Percentiles rank a stretch among this genome's conserved stretches.
Evolutionary conservation across 2,797 vertebrate genomes (phyloP).

Genomic region (Apogon hyalosoma): DNA sequence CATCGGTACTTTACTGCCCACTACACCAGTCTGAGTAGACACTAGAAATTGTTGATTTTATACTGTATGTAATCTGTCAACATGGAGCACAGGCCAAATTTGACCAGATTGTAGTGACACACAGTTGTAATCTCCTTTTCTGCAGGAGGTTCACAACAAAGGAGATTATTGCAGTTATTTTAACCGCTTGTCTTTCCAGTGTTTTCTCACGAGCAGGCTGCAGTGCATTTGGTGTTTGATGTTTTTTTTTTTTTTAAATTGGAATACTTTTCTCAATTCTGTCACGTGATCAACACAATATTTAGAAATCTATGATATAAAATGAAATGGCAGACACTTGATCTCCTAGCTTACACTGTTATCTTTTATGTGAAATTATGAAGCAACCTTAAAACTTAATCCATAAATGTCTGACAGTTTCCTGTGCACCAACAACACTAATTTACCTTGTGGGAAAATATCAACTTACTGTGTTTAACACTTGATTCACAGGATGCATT

Average conservation of each 20-base stretch:
- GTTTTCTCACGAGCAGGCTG: slow-evolving; percentile 33
- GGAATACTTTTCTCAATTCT: slow-evolving; percentile 17
- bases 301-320: slow-evolving; percentile 21
- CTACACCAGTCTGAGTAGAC: slow-evolving; percentile 37
- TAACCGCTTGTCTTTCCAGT: slow-evolving; percentile 13
- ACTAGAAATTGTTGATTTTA: slow-evolving; percentile 32
- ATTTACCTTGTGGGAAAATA: slow-evolving; percentile 40
- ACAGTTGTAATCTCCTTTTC: slow-evolving; percentile 8
- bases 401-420: slow-evolving; percentile 50
- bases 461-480: slow-evolving; percentile 30
- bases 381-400: slow-evolving; percentile 22
- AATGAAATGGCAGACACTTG: slow-evolving; percentile 28
- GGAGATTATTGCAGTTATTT: slow-evolving; percentile 37
- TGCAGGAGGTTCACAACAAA: slow-evolving; percentile 2
- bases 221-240: slow-evolving; percentile 34
- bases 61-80: slow-evolving; percentile 28
- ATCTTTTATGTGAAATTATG: slow-evolving; percentile 43
- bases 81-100: slow-evolving; percentile 35
- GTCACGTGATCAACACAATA: slow-evolving; percentile 12
- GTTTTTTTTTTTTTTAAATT: slow-evolving; percentile 24
- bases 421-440: slow-evolving; percentile 57
- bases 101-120: slow-evolving; percentile 9
- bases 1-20: slow-evolving; percentile 38
- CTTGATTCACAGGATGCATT: slow-evolving; percentile 39
- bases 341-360: slow-evolving; percentile 27